Evolutionary conservation across 2,888 invertebrate genomes (phyloP).

Genomic region (Agrotis segetum): DNA sequence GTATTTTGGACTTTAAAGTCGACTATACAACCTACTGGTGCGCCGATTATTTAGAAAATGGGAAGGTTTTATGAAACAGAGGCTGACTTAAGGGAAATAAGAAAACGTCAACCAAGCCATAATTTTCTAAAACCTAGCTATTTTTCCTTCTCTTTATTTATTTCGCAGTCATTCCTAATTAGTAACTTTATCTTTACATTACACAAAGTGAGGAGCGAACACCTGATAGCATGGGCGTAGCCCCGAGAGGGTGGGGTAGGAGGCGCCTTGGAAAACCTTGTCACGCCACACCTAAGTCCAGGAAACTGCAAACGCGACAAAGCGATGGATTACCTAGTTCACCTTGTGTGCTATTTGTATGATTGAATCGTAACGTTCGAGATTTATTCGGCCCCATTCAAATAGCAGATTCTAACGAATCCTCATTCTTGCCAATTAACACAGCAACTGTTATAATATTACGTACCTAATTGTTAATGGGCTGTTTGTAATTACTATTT

Average conservation of each 20-base stretch:
- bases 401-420: no score
- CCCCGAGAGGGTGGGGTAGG: neutral
- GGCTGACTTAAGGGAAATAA: slow-evolving; percentile 6
- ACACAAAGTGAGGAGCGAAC: slow-evolving; percentile 26
- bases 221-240: slow-evolving; percentile 48
- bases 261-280: slow-evolving; percentile 2
- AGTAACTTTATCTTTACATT: slow-evolving; percentile 31
- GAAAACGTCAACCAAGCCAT: slow-evolving; percentile 20
- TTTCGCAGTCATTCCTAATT: slow-evolving; percentile 46
- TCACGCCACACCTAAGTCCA: slow-evolving; percentile 38
- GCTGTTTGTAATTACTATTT: neutral
- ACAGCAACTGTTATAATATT: slow-evolving; percentile 13
- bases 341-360: neutral
- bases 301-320: slow-evolving; percentile 12
- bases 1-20: neutral
- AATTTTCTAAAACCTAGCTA: slow-evolving; percentile 1
- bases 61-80: neutral
- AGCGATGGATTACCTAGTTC: slow-evolving; percentile 3
- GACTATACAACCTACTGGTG: neutral
- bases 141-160: slow-evolving; percentile 18
- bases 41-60: neutral
- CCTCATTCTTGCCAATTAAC: neutral
- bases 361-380: neutral
- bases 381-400: neutral
- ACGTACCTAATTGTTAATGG: neutral